phyloP scores from a whole-genome alignment of 2,113 vertebrate species.

The Saccopteryx leptura region DNA sequence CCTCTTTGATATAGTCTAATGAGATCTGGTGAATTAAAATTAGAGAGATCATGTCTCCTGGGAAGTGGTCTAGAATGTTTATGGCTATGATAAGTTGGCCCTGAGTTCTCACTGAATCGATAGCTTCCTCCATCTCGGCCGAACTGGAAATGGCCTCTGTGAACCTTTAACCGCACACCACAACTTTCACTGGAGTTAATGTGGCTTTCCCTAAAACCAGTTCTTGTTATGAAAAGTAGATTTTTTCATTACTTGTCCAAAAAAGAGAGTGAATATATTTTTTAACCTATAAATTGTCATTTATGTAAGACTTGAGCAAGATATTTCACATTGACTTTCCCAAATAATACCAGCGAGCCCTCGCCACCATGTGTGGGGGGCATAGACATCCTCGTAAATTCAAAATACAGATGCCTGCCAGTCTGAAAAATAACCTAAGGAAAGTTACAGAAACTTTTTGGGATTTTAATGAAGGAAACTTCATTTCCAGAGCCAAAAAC shows the following conservation, averaged over 20 bases:
- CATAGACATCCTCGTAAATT: neutral
- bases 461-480: constrained; percentile 35
- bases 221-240: neutral
- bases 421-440: constrained; percentile 3
- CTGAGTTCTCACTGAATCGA: neutral
- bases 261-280: neutral
- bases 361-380: neutral
- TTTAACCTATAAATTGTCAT: neutral
- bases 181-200: neutral
- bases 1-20: constrained; percentile 11
- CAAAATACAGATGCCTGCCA: constrained; percentile 32
- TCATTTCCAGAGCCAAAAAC: neutral
- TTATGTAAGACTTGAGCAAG: neutral
- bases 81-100: neutral
- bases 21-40: neutral
- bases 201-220: neutral
- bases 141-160: neutral
- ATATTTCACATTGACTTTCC: neutral
- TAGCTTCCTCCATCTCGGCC: rapidly evolving
- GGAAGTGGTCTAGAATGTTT: neutral
- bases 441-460: constrained; percentile 22
- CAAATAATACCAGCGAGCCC: neutral
- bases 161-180: neutral
- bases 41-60: neutral
- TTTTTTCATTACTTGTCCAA: constrained; percentile 2